Evolutionary conservation across 2,113 vertebrate species (phyloP), one percentile per base, ranked within the genome.

Genomic region (Melospiza georgiana): DNA sequence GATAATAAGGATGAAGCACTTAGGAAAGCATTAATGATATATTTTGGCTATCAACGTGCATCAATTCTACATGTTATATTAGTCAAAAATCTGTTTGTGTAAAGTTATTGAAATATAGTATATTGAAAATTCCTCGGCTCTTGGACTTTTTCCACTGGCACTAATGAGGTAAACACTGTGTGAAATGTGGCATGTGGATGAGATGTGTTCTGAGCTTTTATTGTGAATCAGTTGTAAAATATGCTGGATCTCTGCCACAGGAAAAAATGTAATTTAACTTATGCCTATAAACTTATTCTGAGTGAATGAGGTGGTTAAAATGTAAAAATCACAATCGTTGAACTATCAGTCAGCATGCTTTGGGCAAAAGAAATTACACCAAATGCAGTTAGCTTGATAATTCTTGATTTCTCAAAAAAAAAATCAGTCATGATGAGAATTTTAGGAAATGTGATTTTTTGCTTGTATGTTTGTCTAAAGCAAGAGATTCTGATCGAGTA

Each of bases 201-300:
- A 96, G 49, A 81, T 67, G 44, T 82, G 30, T 92, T 78, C 41
- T 74, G 52, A 82, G 43, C 72, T 97, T 97, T 95, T 89, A 84
- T 94, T 97, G 81, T 89, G 94, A 96, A 91, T 96, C 75, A 81
- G 49, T 87, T 95, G 66, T 85, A 96, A 96, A 96, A 94, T 93
- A 93, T 81, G 88, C 54, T 96, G 93, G 85, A 96, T 91, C 59
- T 90, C 75, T 95, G 79, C 90, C 94, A 95, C 33, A 55, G 85
- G 82, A 55, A 77, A 85, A 87, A 90, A 88, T 81, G 51, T 72
- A 63, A 97, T 95, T 97, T 95, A 79, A 83, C 63, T 96, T 92
- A 97, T 95, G 62, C 48, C 54, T 84, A 33, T 94, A 92, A 51
- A 62, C 67, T 23, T 77, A 82, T 93, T 95, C 87, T 90, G 80